These are phyloP conservation scores for Euclidia mi DNA, from an alignment of 2,888 invertebrate genomes.

Conservation along the genomic window DNA sequence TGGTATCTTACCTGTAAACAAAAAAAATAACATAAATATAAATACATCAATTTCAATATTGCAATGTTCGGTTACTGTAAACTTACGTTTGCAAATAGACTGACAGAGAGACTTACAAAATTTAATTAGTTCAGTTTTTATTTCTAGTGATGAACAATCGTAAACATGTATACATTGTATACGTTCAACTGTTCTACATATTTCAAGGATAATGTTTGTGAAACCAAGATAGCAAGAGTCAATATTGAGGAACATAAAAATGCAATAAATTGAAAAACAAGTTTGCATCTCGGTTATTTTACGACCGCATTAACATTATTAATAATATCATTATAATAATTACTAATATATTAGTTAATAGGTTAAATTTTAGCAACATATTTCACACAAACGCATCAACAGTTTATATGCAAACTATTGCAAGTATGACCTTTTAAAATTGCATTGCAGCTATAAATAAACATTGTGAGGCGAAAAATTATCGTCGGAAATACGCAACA, in stretches of 20 bases:
- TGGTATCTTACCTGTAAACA: too few species aligned
- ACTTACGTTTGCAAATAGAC: too few species aligned
- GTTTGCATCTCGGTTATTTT: background rate
- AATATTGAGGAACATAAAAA: background rate
- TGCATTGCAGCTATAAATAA: conserved; percentile 21
- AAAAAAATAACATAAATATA: too few species aligned
- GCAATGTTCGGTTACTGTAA: too few species aligned
- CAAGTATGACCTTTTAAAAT: conserved; percentile 16
- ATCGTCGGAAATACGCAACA: conserved; percentile 69
- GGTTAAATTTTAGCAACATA: background rate
- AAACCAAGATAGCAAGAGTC: too few species aligned
- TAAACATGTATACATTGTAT: too few species aligned
- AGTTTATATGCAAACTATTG: conserved; percentile 11
- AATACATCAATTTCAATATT: too few species aligned
- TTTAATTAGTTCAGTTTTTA: too few species aligned
- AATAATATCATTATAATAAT: conserved; percentile 7
- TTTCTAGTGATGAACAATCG: too few species aligned
- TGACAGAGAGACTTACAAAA: too few species aligned
- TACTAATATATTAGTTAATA: conserved; percentile 9
- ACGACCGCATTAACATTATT: background rate
- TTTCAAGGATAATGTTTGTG: background rate
- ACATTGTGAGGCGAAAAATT: conserved; percentile 47
- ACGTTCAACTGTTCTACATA: background rate
- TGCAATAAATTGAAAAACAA: background rate
- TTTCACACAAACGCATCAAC: background rate